A percentile compares a stretch with the other conserved stretches of the same genome.
These are phyloP conservation scores for Euzophera pinguis DNA, from an alignment of 2,888 invertebrate species.

Conservation along the genomic window DNA sequence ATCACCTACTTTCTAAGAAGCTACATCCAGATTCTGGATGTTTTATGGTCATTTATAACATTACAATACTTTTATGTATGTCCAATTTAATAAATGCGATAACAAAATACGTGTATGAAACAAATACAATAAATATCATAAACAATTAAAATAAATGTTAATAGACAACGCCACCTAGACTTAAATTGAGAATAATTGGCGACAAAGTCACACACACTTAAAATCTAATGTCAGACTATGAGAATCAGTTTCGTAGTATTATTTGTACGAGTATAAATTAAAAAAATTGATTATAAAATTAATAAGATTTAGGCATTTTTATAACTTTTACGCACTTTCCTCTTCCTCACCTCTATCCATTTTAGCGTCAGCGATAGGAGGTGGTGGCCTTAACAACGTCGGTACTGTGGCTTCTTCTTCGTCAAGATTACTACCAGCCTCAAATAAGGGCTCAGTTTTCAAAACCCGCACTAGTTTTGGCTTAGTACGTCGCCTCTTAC, in stretches of 20 bases:
- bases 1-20: background rate
- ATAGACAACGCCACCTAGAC: background rate
- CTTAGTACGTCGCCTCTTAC: conserved; percentile 51
- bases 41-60: background rate
- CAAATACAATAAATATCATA: background rate
- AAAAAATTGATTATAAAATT: conserved; percentile 1
- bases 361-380: conserved; percentile 48
- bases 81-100: conserved; percentile 9
- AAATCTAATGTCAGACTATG: background rate
- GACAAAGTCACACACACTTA: background rate
- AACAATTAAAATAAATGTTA: background rate
- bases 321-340: conserved; percentile 14
- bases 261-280: background rate
- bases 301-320: conserved; percentile 6
- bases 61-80: background rate
- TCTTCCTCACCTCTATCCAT: conserved; percentile 31
- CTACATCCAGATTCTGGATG: conserved; percentile 6
- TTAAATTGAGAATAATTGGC: background rate
- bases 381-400: conserved; percentile 50
- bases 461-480: conserved; percentile 50
- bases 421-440: conserved; percentile 44
- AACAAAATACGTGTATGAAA: conserved; percentile 14
- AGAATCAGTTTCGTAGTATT: background rate
- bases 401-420: conserved; percentile 41
- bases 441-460: conserved; percentile 60